Evolutionary conservation across 2,888 invertebrate species (phyloP).

Genomic region (Limenitis camilla): DNA sequence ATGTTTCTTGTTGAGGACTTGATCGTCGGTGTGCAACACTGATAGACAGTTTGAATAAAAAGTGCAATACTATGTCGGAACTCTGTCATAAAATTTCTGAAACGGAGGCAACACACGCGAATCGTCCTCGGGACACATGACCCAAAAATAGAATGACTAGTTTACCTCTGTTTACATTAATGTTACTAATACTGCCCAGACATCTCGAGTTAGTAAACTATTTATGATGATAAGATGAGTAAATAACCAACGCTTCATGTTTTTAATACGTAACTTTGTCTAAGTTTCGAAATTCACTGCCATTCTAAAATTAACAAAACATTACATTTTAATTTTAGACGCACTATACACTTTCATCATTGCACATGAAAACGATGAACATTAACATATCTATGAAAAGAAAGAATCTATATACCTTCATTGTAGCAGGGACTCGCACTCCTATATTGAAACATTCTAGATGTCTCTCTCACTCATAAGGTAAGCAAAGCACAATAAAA

Average conservation of each 20-base stretch:
- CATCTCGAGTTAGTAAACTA: not conserved
- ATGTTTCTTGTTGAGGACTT: slow-evolving; percentile 20
- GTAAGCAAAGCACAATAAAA: too few species aligned
- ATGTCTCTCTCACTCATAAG: too few species aligned
- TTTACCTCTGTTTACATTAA: slow-evolving; percentile 14
- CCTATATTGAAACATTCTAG: too few species aligned
- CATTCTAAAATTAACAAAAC: too few species aligned
- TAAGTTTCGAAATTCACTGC: not conserved
- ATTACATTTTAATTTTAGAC: too few species aligned
- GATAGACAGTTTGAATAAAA: slow-evolving; percentile 66
- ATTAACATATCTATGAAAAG: too few species aligned
- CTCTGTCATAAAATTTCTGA: slow-evolving; percentile 60
- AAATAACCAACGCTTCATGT: not conserved
- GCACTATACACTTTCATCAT: too few species aligned
- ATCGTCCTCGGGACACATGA: slow-evolving; percentile 19
- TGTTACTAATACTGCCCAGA: slow-evolving; percentile 7
- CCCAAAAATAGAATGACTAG: slow-evolving; percentile 14
- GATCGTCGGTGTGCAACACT: slow-evolving; percentile 27
- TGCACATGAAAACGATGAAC: too few species aligned
- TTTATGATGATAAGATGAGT: slow-evolving; percentile 1
- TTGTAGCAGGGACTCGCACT: too few species aligned
- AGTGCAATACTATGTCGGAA: slow-evolving; percentile 56
- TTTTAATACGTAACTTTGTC: not conserved
- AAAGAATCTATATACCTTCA: too few species aligned
- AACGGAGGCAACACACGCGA: slow-evolving; percentile 59